Conservation (phyloP, 2,113 vertebrate species). For the Sebastes fasciatus region DNA sequence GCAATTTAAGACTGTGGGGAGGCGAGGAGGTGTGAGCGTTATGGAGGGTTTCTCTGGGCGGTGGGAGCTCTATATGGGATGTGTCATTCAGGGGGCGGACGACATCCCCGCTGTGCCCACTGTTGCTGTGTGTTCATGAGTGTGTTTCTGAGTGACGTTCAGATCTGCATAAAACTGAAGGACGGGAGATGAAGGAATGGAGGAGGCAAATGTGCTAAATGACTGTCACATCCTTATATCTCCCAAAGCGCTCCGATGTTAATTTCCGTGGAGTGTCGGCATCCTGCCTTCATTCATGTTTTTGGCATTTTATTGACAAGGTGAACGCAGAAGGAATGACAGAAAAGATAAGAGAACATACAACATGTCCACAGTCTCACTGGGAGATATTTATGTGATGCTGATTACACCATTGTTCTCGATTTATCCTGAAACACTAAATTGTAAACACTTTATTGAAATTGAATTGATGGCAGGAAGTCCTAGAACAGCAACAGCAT, state of each 20-base stretch:
- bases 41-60: constrained; percentile 38
- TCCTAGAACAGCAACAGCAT: neutral
- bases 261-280: constrained; percentile 59
- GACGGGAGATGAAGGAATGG: constrained; percentile 40
- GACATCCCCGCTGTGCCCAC: constrained; percentile 49
- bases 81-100: constrained; percentile 61
- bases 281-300: constrained; percentile 67
- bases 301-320: constrained; percentile 51
- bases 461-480: constrained; percentile 35
- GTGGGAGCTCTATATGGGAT: constrained; percentile 42
- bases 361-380: constrained; percentile 7
- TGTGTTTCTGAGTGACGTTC: constrained; percentile 36
- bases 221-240: constrained; percentile 59
- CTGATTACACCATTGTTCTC: constrained; percentile 26
- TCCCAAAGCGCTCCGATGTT: constrained; percentile 55
- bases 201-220: constrained; percentile 57
- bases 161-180: constrained; percentile 31
- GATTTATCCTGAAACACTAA: constrained; percentile 29
- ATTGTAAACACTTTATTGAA: constrained; percentile 37
- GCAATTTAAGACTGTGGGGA: neutral
- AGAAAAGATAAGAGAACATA: constrained; percentile 30
- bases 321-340: constrained; percentile 46
- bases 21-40: constrained; percentile 21
- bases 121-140: constrained; percentile 21
- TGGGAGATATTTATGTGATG: constrained; percentile 10